Base-by-base conservation (phyloP, 1,140 invertebrate species). In the Dreissena rostriformis region DNA sequence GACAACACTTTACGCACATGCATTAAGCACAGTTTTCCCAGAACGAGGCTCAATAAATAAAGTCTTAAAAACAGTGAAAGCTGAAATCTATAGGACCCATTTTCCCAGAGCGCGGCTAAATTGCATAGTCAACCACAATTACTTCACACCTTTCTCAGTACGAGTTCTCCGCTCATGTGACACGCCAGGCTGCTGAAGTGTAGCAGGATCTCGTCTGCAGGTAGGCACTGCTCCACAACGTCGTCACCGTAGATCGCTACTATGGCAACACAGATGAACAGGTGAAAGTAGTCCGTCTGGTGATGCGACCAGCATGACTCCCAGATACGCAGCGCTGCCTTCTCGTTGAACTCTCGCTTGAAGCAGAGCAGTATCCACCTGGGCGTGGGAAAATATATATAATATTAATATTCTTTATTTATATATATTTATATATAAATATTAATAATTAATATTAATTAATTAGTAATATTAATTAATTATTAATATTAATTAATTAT, bases 291-390 rank as follows among this genome's bases (percentile, higher is more conserved):
- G 92, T 98, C 96, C 0, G 97, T 98, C 91, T 98, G 95, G 93
- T 98, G 98, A 92, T 97, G 97, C 0, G 97, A 96, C 98, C 98
- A 98, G 92, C 98, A 98, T 0, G 97, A 96, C 93, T 98, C 97
- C 97, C 97, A 98, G 96, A 98, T 98, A 28, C 96, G 95, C 7
- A 98, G 94, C 0, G 97, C 97, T 66, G 97, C 96, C 17, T 95
- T 95, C 91, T 98, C 97, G 6, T 96, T 96, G 90, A 98, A 98
- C 93, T 98, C 97, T 8, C 97, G 95, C 89, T 94, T 93, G 86
- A 94, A 94, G 92, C 97, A 98, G 94, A 98, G 92, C 51, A 99
- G 93, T 89, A 99, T 97, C 98, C 98, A 99, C 84, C 98, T 98
- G 57, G 57, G 39, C 4, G 39, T 2, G 39, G 39, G 39, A 8